Percentiles rank a stretch among this genome's conserved stretches.
Evolutionary conservation across 2,797 vertebrate species (phyloP).

Genomic region (Pteropus rufus): DNA sequence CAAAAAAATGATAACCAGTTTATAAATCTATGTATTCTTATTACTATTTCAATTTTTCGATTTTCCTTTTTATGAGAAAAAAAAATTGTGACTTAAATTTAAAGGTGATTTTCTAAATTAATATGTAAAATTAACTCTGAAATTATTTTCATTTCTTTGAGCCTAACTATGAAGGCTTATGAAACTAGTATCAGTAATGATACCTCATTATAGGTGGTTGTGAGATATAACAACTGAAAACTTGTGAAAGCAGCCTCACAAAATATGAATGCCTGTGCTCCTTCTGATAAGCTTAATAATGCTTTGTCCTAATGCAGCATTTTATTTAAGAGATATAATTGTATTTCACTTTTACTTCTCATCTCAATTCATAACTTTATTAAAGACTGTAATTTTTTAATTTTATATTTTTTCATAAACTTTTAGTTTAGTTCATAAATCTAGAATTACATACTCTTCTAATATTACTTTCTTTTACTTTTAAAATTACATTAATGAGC

Average conservation of each 20-base stretch:
- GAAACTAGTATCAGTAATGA: background rate
- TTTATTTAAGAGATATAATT: background rate
- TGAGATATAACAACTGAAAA: background rate
- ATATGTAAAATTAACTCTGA: background rate
- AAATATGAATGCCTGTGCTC: background rate
- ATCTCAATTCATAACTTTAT: constrained; percentile 3
- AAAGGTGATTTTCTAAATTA: background rate
- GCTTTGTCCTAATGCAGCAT: background rate
- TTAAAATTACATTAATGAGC: constrained; percentile 77
- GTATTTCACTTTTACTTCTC: constrained; percentile 30
- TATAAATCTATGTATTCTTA: constrained; percentile 5
- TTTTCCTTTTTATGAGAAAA: constrained; percentile 13
- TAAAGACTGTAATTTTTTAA: constrained; percentile 18
- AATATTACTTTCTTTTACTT: constrained; percentile 46
- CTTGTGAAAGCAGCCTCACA: background rate
- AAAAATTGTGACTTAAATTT: background rate
- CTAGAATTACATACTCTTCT: constrained; percentile 4
- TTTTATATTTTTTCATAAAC: background rate
- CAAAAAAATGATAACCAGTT: background rate
- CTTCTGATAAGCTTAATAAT: background rate
- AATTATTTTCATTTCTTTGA: background rate
- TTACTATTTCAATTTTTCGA: constrained; percentile 3
- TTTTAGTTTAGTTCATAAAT: constrained; percentile 32
- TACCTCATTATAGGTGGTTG: background rate
- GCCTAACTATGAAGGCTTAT: background rate